Evolutionary conservation across 2,888 invertebrate species (phyloP).

Genomic region (Netelia virgata): DNA sequence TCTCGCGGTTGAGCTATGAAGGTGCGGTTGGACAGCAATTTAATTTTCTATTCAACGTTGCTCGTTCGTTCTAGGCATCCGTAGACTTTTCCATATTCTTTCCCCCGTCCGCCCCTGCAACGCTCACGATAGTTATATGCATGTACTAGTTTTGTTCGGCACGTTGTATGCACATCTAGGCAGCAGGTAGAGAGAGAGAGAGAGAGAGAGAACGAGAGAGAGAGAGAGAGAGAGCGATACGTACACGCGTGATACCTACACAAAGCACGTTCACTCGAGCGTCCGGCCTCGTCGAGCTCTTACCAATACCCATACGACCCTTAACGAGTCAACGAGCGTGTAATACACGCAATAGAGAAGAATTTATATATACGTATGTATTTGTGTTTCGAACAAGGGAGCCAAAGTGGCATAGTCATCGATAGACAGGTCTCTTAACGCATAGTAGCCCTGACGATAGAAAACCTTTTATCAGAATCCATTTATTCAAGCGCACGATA

Average conservation of each 20-base stretch:
- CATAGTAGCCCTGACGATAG: constrained; percentile 37
- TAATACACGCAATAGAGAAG: constrained; percentile 51
- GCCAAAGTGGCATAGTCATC: constrained; percentile 23
- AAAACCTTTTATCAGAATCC: constrained; percentile 32
- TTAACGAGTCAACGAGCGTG: constrained; percentile 56
- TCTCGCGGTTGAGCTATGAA: constrained; percentile 54
- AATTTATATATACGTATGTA: constrained; percentile 9
- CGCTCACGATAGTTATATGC: background rate
- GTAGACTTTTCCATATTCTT: constrained; percentile 38
- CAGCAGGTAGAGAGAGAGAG: constrained; percentile 13
- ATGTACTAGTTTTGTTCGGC: constrained; percentile 10
- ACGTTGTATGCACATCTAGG: background rate
- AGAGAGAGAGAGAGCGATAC: constrained; percentile 12
- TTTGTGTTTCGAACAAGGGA: background rate
- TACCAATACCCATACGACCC: constrained; percentile 51
- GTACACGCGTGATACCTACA: constrained; percentile 44
- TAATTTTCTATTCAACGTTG: constrained; percentile 75
- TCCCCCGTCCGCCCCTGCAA: background rate
- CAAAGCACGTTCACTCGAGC: constrained; percentile 62
- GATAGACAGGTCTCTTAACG: constrained; percentile 30
- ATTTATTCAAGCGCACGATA: too few species aligned
- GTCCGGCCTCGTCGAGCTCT: constrained; percentile 62
- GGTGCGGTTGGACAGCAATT: constrained; percentile 76
- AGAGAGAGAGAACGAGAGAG: too few species aligned
- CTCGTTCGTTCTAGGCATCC: constrained; percentile 53